Percentiles rank a stretch among this genome's conserved stretches.
Conservation (phyloP, 2,797 vertebrate species). For the Fistularia commersonii region DNA sequence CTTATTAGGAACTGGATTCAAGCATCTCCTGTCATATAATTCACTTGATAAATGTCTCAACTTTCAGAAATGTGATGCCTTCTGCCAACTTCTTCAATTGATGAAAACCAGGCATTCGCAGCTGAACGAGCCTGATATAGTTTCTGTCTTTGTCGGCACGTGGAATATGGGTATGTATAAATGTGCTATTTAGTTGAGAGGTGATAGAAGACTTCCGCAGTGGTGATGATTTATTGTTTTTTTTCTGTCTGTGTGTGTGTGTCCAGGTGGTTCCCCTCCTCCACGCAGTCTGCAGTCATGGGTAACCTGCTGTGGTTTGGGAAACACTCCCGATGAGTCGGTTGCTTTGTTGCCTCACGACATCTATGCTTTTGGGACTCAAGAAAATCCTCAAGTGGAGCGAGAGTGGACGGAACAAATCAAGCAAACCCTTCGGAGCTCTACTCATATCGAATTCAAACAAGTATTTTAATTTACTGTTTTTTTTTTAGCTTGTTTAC, state of each 20-base stretch:
- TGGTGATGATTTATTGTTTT: background rate
- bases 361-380: slow-evolving; percentile 80
- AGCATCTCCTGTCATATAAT: background rate
- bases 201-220: background rate
- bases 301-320: slow-evolving; percentile 78
- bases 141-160: slow-evolving; percentile 82
- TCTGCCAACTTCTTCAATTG: slow-evolving; percentile 80
- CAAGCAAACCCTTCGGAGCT: slow-evolving; percentile 66
- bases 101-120: slow-evolving; percentile 75
- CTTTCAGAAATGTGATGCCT: slow-evolving; percentile 77
- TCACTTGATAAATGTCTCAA: slow-evolving; percentile 10
- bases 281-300: slow-evolving; percentile 76
- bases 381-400: slow-evolving; percentile 83
- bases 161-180: slow-evolving; percentile 83
- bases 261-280: slow-evolving; percentile 73
- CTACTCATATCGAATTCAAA: slow-evolving; percentile 78
- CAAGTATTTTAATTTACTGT: slow-evolving; percentile 53
- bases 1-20: background rate
- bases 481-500: background rate
- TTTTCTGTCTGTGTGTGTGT: background rate
- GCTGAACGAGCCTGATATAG: slow-evolving; percentile 71
- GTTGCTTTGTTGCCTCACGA: slow-evolving; percentile 72
- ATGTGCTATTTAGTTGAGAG: background rate
- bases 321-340: slow-evolving; percentile 74
- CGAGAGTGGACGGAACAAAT: slow-evolving; percentile 82